These are phyloP conservation scores for Hyperoplus lanceolatus DNA, from an alignment of 2,797 vertebrate genomes.

Conservation along the genomic window DNA sequence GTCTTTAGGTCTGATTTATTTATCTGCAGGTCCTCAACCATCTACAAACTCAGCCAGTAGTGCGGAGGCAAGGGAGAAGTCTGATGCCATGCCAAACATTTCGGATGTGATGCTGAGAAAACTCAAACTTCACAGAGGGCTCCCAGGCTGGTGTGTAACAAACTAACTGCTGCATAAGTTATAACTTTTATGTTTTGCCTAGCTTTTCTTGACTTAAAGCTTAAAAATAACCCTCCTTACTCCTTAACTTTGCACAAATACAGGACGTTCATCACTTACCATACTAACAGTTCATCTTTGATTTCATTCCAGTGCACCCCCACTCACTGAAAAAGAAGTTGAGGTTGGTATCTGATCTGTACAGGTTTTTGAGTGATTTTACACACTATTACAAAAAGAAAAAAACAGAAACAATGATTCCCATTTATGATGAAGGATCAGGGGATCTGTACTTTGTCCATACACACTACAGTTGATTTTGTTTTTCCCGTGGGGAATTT, in stretches of 20 bases:
- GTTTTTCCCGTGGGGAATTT: constrained; percentile 1
- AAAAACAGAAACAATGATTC: background rate
- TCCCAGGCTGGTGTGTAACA: constrained; percentile 91
- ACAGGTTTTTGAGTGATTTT: background rate
- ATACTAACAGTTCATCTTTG: constrained; percentile 40
- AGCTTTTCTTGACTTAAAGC: background rate
- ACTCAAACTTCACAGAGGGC: constrained; percentile 92
- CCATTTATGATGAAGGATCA: background rate
- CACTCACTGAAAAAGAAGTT: constrained; percentile 97
- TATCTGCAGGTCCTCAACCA: constrained; percentile 81
- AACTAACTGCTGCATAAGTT: constrained; percentile 7
- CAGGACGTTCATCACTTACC: background rate
- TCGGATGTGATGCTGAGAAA: constrained; percentile 95
- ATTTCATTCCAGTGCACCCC: constrained; percentile 89
- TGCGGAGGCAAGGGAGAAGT: constrained; percentile 88
- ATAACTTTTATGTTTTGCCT: background rate
- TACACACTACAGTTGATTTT: background rate
- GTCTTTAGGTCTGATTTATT: constrained; percentile 7
- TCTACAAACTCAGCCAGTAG: constrained; percentile 75
- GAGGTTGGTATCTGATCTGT: constrained; percentile 88
- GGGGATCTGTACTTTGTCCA: background rate
- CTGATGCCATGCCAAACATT: constrained; percentile 96
- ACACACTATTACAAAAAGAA: background rate
- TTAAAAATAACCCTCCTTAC: background rate
- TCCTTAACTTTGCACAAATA: background rate